Evolutionary conservation across 2,888 invertebrate genomes (phyloP).

Genomic region (Cistogaster globosa): DNA sequence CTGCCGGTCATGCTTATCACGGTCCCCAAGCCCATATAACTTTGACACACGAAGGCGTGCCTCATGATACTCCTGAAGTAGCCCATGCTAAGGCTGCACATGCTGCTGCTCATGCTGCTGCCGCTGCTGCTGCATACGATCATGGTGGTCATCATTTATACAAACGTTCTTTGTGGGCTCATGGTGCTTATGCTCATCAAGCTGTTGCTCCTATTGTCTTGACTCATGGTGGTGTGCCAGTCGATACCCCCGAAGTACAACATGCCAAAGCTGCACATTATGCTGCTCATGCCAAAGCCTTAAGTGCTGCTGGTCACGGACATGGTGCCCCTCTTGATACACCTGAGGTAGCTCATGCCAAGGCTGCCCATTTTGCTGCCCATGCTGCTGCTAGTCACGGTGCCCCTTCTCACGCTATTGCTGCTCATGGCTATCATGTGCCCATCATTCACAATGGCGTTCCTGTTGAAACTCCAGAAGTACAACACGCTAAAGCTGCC

Average conservation of each 20-base stretch:
- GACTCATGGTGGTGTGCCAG: constrained; percentile 83
- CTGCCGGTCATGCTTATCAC: constrained; percentile 79
- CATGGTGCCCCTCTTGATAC: constrained; percentile 82
- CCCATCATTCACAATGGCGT: constrained; percentile 83
- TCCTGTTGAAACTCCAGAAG: constrained; percentile 84
- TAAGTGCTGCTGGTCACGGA: constrained; percentile 77
- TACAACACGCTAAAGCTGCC: constrained; percentile 83
- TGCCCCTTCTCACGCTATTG: constrained; percentile 71
- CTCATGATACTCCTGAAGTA: constrained; percentile 83
- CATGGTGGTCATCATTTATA: constrained; percentile 82
- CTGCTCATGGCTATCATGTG: constrained; percentile 79
- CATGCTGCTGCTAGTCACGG: constrained; percentile 81
- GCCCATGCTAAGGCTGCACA: constrained; percentile 84
- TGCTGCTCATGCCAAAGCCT: constrained; percentile 82
- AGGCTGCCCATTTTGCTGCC: constrained; percentile 82
- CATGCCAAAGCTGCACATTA: constrained; percentile 82
- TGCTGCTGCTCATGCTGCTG: constrained; percentile 84
- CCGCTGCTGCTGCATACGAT: constrained; percentile 77
- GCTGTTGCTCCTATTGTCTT: constrained; percentile 79
- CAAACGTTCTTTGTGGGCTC: constrained; percentile 82
- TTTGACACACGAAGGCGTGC: constrained; percentile 81
- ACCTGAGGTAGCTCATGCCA: constrained; percentile 83
- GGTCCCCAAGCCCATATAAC: constrained; percentile 77
- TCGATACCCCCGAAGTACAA: constrained; percentile 84
- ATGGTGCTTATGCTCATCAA: constrained; percentile 76